These are phyloP conservation scores for Troides aeacus DNA, from an alignment of 2,888 invertebrate genomes.

Conservation along the genomic window DNA sequence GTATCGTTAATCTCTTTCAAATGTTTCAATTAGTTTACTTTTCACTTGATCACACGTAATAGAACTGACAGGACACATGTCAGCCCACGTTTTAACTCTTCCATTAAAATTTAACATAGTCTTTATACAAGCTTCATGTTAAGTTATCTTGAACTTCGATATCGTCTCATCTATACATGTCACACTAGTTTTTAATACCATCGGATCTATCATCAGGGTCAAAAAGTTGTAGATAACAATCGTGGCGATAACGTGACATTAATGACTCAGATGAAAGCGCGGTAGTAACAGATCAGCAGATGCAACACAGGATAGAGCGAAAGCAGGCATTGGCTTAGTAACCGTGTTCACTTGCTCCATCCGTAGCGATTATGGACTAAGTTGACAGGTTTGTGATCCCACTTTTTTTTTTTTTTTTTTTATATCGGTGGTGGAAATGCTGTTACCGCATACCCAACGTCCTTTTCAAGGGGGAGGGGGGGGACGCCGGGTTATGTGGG, in stretches of 20 bases:
- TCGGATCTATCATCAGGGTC: constrained; percentile 24
- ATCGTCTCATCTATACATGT: constrained; percentile 7
- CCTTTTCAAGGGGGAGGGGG: no score
- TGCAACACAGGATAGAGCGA: no score
- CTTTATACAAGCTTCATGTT: constrained; percentile 34
- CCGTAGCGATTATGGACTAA: not conserved
- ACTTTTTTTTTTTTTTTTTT: no score
- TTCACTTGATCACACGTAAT: constrained; percentile 33
- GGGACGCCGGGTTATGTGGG: no score
- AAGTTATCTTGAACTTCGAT: constrained; percentile 11
- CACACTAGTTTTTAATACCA: constrained; percentile 23
- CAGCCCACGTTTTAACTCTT: constrained; percentile 33
- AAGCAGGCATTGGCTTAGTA: not conserved
- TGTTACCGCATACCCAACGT: no score
- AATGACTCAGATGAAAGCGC: not conserved
- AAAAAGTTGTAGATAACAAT: not conserved
- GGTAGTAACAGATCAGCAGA: not conserved
- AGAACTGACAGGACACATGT: constrained; percentile 33
- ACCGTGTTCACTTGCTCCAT: not conserved
- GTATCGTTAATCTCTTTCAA: constrained; percentile 32
- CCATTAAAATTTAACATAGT: constrained; percentile 32
- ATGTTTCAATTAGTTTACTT: constrained; percentile 28
- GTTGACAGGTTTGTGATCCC: constrained; percentile 7
- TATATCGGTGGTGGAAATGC: no score
- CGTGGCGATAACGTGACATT: constrained; percentile 3